Percentiles rank a stretch among this genome's conserved stretches.
phyloP scores from a whole-genome alignment of 2,113 vertebrate genomes.

The Takifugu flavidus region DNA sequence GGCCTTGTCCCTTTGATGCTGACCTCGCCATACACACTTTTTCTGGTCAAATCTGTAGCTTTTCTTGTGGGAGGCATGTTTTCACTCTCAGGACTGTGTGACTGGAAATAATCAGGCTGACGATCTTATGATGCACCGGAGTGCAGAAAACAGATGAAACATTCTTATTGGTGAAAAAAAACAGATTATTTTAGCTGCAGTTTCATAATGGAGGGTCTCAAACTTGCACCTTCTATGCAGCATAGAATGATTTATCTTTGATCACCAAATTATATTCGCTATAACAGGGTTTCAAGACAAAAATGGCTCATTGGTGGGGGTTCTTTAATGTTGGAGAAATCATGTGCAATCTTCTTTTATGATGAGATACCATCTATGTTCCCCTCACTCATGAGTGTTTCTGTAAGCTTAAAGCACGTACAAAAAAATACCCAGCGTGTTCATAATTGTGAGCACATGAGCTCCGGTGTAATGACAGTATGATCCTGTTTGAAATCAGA shows the following conservation, averaged over 20 bases:
- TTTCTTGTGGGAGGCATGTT: slow-evolving; percentile 25
- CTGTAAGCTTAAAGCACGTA: no score
- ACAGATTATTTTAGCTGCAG: slow-evolving; percentile 1
- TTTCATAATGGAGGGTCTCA: background rate
- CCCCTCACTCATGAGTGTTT: no score
- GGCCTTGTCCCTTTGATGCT: slow-evolving; percentile 27
- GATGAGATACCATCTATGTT: no score
- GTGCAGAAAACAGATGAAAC: slow-evolving; percentile 8
- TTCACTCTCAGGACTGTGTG: slow-evolving; percentile 27
- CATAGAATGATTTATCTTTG: background rate
- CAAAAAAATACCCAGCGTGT: background rate
- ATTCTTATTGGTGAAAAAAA: background rate
- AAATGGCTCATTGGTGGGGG: no score
- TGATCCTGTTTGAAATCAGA: background rate
- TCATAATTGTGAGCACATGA: background rate
- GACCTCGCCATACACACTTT: slow-evolving; percentile 15
- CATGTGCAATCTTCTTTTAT: no score
- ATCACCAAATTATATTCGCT: background rate
- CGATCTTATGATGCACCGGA: slow-evolving; percentile 10
- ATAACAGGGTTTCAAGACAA: background rate
- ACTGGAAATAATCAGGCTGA: slow-evolving; percentile 4
- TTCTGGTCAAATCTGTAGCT: slow-evolving; percentile 13
- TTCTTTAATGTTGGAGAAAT: background rate
- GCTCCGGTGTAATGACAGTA: background rate
- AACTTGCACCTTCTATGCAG: background rate